Conservation (phyloP, 2,888 invertebrate genomes). For the Conchocele bisecta region DNA sequence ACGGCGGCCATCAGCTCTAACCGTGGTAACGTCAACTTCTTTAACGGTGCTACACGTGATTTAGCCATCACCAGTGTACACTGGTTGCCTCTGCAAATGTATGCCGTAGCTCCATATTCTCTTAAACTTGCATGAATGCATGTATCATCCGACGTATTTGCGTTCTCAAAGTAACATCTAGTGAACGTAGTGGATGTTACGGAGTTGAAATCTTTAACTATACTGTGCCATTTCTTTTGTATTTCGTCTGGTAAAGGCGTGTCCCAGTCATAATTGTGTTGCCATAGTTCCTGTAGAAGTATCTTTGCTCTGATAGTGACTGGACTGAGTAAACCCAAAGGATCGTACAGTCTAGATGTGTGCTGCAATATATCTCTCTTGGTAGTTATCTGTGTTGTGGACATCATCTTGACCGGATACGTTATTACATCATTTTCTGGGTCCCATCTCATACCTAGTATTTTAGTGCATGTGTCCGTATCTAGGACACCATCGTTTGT, state of each 20-base stretch:
- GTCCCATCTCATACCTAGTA: conserved; percentile 38
- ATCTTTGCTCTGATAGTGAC: conserved; percentile 27
- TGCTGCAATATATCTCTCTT: conserved; percentile 21
- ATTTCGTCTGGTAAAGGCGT: not conserved
- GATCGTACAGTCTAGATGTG: not conserved
- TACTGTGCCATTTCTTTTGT: not conserved
- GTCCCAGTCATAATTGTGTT: not conserved
- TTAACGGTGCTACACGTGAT: conserved; percentile 35
- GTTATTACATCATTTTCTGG: conserved; percentile 7
- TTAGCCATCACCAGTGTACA: conserved; percentile 33
- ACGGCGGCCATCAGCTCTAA: conserved; percentile 45
- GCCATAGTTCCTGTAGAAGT: conserved; percentile 12
- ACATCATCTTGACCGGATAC: not conserved
- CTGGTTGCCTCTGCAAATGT: conserved; percentile 9
- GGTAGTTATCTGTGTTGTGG: not conserved
- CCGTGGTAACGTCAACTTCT: conserved; percentile 30
- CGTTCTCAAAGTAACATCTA: too few species aligned
- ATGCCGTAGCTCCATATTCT: conserved; percentile 35
- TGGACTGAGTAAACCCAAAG: conserved; percentile 10
- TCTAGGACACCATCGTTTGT: too few species aligned
- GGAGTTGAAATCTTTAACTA: not conserved
- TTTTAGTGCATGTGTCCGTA: too few species aligned
- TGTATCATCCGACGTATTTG: too few species aligned
- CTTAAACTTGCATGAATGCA: conserved; percentile 3
- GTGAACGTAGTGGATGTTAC: too few species aligned